These are phyloP conservation scores for Hirtodrosophila histrioides DNA, from an alignment of 2,888 invertebrate species.

Conservation along the genomic window DNA sequence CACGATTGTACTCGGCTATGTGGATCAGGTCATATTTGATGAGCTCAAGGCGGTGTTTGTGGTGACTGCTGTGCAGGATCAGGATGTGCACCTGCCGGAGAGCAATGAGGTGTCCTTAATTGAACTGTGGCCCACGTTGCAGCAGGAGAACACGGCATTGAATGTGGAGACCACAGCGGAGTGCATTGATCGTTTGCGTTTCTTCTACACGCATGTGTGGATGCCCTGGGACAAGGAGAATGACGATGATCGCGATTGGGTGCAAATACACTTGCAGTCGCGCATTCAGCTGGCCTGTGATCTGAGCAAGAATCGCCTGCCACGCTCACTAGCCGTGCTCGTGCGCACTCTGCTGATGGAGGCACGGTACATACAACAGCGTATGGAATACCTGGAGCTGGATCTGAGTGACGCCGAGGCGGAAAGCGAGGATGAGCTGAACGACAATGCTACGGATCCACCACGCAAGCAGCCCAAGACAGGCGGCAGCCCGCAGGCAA, in stretches of 20 bases:
- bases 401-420: constrained; percentile 82
- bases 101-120: constrained; percentile 86
- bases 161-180: constrained; percentile 86
- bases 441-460: constrained; percentile 43
- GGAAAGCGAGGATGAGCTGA: constrained; percentile 68
- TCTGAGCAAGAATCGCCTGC: constrained; percentile 85
- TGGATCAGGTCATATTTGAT: constrained; percentile 85
- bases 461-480: constrained; percentile 44
- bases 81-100: constrained; percentile 86
- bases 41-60: constrained; percentile 85
- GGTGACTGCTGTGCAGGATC: constrained; percentile 86
- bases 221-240: constrained; percentile 88
- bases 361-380: constrained; percentile 85
- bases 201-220: constrained; percentile 87
- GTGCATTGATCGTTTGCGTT: constrained; percentile 86
- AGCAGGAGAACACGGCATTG: constrained; percentile 85
- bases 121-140: constrained; percentile 86
- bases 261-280: constrained; percentile 85
- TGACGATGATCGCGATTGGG: constrained; percentile 86
- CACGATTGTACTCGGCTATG: constrained; percentile 86
- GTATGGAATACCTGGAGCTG: constrained; percentile 84
- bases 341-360: constrained; percentile 86
- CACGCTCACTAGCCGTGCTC: constrained; percentile 85
- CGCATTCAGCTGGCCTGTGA: constrained; percentile 87
- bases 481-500: constrained; percentile 70